These are phyloP conservation scores for Tenthredo distinguenda DNA, from an alignment of 2,888 invertebrate genomes.

Conservation along the genomic window DNA sequence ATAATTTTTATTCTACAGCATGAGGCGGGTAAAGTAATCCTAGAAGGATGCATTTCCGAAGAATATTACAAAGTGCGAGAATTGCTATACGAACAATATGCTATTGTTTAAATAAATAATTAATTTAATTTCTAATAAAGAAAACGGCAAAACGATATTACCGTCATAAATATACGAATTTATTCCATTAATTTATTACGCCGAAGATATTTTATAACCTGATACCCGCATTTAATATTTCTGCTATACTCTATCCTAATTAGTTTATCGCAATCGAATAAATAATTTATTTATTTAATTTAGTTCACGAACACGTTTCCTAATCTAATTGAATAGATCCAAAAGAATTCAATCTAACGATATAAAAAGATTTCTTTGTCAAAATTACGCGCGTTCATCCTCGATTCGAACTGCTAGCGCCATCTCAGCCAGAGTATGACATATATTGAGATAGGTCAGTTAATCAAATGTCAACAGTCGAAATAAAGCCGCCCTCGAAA, in stretches of 20 bases:
- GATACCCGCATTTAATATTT: neutral
- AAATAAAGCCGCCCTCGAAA: neutral
- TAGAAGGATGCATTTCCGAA: slow-evolving; percentile 96
- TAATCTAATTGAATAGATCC: neutral
- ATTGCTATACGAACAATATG: slow-evolving; percentile 97
- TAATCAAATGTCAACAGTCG: neutral
- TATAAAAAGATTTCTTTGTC: neutral
- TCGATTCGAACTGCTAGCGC: neutral
- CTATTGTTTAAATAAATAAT: slow-evolving; percentile 86
- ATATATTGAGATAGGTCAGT: neutral
- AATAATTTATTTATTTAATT: neutral
- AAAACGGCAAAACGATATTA: neutral
- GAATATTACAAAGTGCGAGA: slow-evolving; percentile 97
- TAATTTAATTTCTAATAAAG: slow-evolving; percentile 36
- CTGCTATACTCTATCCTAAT: neutral
- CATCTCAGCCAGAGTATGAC: neutral
- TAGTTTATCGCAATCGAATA: neutral
- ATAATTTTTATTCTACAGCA: slow-evolving; percentile 81
- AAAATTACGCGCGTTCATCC: neutral
- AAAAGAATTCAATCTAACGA: neutral
- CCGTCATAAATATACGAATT: neutral
- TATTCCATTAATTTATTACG: neutral
- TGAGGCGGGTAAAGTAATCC: slow-evolving; percentile 93
- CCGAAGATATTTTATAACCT: neutral
- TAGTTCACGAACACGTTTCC: neutral